phyloP scores from a whole-genome alignment of 1,140 invertebrate genomes.

The Bombus soroeensis region DNA sequence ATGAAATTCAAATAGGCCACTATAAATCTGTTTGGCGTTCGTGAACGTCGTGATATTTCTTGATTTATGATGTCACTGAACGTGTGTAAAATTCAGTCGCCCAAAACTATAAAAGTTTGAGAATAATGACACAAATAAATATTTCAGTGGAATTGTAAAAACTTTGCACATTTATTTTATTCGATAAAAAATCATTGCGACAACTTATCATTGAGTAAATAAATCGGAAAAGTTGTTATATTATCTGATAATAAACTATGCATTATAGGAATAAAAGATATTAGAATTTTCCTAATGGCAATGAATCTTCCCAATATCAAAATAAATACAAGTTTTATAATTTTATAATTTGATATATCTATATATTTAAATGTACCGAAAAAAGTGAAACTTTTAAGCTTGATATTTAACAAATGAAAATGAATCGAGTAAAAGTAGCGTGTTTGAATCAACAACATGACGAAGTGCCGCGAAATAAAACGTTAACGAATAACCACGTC shows the following conservation, averaged over 20 bases:
- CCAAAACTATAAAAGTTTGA: background rate
- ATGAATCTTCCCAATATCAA: too few species aligned
- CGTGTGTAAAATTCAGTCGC: background rate
- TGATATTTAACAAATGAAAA: background rate
- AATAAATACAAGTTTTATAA: too few species aligned
- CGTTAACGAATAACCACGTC: background rate
- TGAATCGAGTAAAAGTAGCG: too few species aligned
- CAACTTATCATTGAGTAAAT: background rate
- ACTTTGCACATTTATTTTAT: background rate
- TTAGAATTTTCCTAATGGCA: too few species aligned
- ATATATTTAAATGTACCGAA: too few species aligned
- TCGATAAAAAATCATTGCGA: background rate
- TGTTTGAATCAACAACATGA: background rate
- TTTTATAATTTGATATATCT: too few species aligned
- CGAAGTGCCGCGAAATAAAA: background rate
- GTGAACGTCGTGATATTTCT: background rate
- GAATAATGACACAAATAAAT: background rate
- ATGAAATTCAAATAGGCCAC: background rate
- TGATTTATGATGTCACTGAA: background rate
- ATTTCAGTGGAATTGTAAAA: background rate
- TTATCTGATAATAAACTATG: too few species aligned
- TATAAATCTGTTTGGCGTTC: background rate
- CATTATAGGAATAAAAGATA: too few species aligned
- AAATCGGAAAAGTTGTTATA: background rate
- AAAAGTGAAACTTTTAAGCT: too few species aligned